Conservation (phyloP, 2,888 invertebrate genomes). For the Abrostola triplasia region DNA sequence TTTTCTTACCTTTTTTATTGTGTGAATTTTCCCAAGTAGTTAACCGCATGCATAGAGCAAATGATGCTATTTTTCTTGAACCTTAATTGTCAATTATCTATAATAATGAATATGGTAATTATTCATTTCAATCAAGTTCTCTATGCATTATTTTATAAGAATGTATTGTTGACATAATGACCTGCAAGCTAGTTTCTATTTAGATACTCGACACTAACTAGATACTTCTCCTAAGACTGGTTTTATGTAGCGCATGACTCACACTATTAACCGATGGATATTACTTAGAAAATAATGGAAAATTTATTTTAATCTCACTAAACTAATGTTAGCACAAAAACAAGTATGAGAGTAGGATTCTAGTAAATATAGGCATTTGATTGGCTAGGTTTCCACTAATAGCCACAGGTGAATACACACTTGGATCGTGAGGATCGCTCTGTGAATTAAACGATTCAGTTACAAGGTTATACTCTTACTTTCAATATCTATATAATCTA, state of each 20-base stretch:
- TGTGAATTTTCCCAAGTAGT: slow-evolving; percentile 82
- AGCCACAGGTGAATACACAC: slow-evolving; percentile 17
- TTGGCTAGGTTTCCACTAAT: not conserved
- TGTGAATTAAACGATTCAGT: slow-evolving; percentile 52
- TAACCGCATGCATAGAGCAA: slow-evolving; percentile 58
- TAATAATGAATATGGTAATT: slow-evolving; percentile 52
- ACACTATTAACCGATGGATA: slow-evolving; percentile 31
- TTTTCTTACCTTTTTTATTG: slow-evolving; percentile 71
- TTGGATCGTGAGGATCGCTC: slow-evolving; percentile 27
- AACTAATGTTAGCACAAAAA: not conserved
- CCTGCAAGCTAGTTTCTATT: slow-evolving; percentile 43
- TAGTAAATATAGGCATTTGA: not conserved
- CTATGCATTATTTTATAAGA: slow-evolving; percentile 32
- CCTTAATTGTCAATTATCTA: slow-evolving; percentile 58
- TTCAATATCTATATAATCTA: slow-evolving; percentile 40
- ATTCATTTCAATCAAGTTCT: slow-evolving; percentile 30
- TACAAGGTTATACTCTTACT: slow-evolving; percentile 57
- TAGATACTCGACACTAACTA: slow-evolving; percentile 27
- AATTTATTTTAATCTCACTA: slow-evolving; percentile 38
- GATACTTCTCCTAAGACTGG: slow-evolving; percentile 41
- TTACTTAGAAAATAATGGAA: slow-evolving; percentile 37
- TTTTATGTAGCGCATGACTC: slow-evolving; percentile 49
- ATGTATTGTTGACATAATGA: slow-evolving; percentile 49
- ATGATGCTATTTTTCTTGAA: slow-evolving; percentile 61
- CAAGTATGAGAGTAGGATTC: not conserved